Conservation (phyloP, 2,888 invertebrate genomes). For the Sinotaia quadrata region DNA sequence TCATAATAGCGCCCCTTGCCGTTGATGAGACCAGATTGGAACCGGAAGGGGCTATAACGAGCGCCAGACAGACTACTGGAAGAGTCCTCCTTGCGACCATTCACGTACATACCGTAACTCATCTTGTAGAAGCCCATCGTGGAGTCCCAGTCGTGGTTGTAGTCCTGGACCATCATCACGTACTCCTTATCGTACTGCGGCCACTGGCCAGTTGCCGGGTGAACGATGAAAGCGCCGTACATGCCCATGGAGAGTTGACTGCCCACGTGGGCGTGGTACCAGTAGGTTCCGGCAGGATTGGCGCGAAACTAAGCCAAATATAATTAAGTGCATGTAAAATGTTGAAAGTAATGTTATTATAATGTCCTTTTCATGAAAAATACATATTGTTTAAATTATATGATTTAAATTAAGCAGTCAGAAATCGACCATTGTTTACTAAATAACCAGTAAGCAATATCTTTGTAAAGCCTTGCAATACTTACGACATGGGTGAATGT, state of each 20-base stretch:
- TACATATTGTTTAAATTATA: no score
- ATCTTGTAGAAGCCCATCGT: constrained; percentile 27
- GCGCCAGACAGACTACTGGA: not conserved
- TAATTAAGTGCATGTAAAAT: no score
- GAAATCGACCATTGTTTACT: no score
- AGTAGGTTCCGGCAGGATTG: constrained; percentile 44
- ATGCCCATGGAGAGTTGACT: constrained; percentile 46
- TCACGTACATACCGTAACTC: constrained; percentile 22
- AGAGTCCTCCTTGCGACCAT: not conserved
- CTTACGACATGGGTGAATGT: no score
- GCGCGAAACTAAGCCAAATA: constrained; percentile 37
- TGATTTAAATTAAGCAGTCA: no score
- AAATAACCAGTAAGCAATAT: no score
- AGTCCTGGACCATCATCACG: constrained; percentile 6
- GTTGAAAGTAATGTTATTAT: no score
- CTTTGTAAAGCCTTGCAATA: no score
- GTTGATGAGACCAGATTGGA: constrained; percentile 52
- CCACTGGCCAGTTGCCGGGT: constrained; percentile 4
- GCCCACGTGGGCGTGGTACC: constrained; percentile 52
- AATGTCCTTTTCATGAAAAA: no score
- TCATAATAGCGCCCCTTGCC: constrained; percentile 46
- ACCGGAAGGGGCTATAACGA: constrained; percentile 26
- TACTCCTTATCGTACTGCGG: not conserved
- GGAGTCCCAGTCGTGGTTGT: constrained; percentile 28
- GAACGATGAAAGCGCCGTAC: constrained; percentile 22